Percentiles rank a stretch among this genome's conserved stretches.
phyloP scores from a whole-genome alignment of 2,113 vertebrate species.

The Saguinus imperator region DNA sequence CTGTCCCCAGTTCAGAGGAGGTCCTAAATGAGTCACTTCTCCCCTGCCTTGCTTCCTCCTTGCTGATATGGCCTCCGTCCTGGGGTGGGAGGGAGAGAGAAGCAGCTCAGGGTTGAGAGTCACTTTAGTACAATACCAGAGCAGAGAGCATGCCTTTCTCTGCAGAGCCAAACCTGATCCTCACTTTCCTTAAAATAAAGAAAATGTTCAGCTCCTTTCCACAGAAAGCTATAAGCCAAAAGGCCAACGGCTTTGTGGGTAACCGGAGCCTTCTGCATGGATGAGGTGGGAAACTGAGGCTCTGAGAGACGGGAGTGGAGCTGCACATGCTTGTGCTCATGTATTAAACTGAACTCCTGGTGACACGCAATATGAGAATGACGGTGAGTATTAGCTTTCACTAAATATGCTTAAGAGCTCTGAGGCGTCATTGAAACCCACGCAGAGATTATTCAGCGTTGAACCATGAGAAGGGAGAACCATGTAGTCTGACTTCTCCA shows the following conservation, averaged over 20 bases:
- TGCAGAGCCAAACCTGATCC: not conserved
- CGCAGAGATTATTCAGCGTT: fast-evolving
- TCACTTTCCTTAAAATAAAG: not conserved
- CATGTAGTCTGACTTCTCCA: not conserved
- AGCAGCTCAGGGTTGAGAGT: not conserved
- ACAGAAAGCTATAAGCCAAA: not conserved
- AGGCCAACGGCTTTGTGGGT: not conserved
- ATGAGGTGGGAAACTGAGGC: not conserved
- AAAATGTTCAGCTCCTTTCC: not conserved
- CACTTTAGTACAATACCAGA: not conserved
- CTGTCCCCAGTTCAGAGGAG: not conserved
- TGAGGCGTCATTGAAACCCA: not conserved
- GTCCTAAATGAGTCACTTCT: conserved; percentile 20
- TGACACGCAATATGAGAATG: not conserved
- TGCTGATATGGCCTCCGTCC: not conserved
- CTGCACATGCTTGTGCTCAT: not conserved
- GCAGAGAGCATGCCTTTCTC: not conserved
- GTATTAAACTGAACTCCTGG: not conserved
- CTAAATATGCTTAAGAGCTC: not conserved
- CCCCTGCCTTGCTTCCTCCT: not conserved
- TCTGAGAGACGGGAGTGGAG: not conserved
- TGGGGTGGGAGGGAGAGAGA: not conserved
- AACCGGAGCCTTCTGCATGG: not conserved
- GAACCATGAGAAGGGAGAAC: not conserved
- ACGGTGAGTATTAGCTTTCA: not conserved